Base-by-base conservation (phyloP, 2,888 invertebrate species). In the Pycnomerus fuliginosus region DNA sequence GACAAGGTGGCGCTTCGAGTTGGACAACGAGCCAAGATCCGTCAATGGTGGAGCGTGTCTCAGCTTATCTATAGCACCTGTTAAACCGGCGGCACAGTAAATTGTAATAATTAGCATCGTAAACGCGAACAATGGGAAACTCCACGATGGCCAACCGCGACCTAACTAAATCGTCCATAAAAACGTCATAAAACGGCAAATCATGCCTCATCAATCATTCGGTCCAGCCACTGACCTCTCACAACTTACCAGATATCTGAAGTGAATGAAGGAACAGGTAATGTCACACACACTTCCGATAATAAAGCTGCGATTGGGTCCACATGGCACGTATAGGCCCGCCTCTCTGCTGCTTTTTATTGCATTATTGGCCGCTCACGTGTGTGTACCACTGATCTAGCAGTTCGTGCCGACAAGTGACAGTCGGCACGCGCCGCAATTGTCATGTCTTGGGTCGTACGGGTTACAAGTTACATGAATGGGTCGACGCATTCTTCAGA, bases 131-230 rank as follows among this genome's bases (percentile, higher is more conserved):
- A 52, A 55, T 50, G 42, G 53, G 48, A 43, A 42, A 48, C 42
- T 39, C 40, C 23, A 24, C 22, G 23, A 16, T 15, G 23, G 34
- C 23, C 34, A 14, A 22, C 24, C 15, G 34, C 24, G 23, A 22
- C 10, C 30, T 20, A 58, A 62, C 60, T 60, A 61, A 62, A 65
- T 59, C 60, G 56, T 17, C 28, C 39, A 61, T 62, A 62, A 67
- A 67, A 69, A 64, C 64, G 61, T 59, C 67, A 64, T 65, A 66
- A 66, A 68, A 64, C 63, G 61, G 64, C 64, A 66, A 66, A 67
- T 64, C 66, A 62, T 58, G 57, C 55, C 55, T 56, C 60, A 61
- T 64, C 61, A 61, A 62, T 62, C 62, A 62, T 55, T 50, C 51
- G 54, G 30, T 25, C 38, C 27, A 27, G 44, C 47, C 46, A 65